These are phyloP conservation scores for Phymatocera aterrima DNA, from an alignment of 2,888 invertebrate genomes.

Conservation along the genomic window DNA sequence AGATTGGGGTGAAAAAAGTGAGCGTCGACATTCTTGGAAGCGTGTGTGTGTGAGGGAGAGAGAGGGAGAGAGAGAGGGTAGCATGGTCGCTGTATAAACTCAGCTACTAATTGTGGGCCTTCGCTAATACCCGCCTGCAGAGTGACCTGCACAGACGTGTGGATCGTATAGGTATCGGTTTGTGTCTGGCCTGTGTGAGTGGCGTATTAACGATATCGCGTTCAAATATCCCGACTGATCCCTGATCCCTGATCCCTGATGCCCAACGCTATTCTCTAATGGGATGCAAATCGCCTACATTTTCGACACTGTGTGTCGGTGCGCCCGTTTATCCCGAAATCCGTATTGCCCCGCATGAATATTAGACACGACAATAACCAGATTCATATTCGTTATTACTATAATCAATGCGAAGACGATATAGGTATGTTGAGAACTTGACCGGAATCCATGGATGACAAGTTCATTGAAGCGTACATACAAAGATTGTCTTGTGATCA, in stretches of 20 bases:
- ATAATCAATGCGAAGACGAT: neutral
- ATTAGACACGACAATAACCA: neutral
- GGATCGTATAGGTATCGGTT: neutral
- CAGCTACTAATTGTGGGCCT: slow-evolving; percentile 6
- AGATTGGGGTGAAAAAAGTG: neutral
- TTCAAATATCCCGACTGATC: slow-evolving; percentile 21
- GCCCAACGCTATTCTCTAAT: slow-evolving; percentile 1
- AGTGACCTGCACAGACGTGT: neutral
- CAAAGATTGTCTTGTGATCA: too few species aligned
- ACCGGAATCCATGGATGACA: neutral
- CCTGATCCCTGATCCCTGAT: neutral
- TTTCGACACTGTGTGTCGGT: neutral
- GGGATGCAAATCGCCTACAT: slow-evolving; percentile 29
- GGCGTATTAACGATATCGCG: slow-evolving; percentile 21
- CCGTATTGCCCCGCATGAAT: neutral
- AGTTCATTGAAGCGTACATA: neutral
- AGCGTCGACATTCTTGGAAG: slow-evolving; percentile 6
- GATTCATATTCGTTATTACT: neutral
- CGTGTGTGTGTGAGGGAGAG: neutral
- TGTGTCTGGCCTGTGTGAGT: neutral
- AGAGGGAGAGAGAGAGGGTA: neutral
- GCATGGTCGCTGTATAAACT: neutral
- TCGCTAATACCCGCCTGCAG: neutral
- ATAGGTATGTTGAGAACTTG: too few species aligned
- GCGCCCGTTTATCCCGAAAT: neutral